Base-by-base conservation (phyloP, 1,140 invertebrate species). In the Stegodyphus mimosarum region DNA sequence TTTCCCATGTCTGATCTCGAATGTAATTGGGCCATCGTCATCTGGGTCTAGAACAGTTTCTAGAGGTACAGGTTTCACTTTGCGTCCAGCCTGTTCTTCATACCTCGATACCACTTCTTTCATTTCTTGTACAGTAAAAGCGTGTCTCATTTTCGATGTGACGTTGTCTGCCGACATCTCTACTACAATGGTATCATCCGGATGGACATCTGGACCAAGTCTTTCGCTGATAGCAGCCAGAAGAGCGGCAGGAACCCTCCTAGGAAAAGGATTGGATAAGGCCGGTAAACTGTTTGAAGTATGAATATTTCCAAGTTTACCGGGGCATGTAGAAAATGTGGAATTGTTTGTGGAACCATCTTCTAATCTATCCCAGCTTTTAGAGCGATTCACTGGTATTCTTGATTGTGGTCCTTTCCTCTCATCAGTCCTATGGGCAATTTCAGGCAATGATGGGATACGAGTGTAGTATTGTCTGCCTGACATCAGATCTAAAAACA, bases 1-100 rank as follows among this genome's bases (percentile, higher is more conserved):
- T 81, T 83, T 84, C 3, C 87, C 87, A 63, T 88, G 87, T 50
- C 78, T 51, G 11, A 88, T 83, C 17, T 87, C 86, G 60, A 88
- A 88, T 4, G 86, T 87, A 60, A 88, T 83, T 10, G 87, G 83
- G 48, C 81, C 87, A 50, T 87, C 86, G 49, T 87, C 73, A 15
- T 87, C 72, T 6, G 73, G 73, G 49, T 87, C 79, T n/a, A 87
- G 50, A 10, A 86, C 77, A 4, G 49, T 80, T 55, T 86, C 84
- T 49, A 86, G 52, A 64, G 74, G 83, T 13, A 86, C 71, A 4
- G 83, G 83, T 52, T 80, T 86, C 55, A 86, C 70, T 13, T 75
- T 74, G 13, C 84, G 52, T 50, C 77, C 77, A 7, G 69, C 60
- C 51, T 75, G 71, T 60, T 86, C 77, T 15, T 86, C 84, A 15